These are phyloP conservation scores for Uloborus plumipes DNA, from an alignment of 2,888 invertebrate species.

Conservation along the genomic window DNA sequence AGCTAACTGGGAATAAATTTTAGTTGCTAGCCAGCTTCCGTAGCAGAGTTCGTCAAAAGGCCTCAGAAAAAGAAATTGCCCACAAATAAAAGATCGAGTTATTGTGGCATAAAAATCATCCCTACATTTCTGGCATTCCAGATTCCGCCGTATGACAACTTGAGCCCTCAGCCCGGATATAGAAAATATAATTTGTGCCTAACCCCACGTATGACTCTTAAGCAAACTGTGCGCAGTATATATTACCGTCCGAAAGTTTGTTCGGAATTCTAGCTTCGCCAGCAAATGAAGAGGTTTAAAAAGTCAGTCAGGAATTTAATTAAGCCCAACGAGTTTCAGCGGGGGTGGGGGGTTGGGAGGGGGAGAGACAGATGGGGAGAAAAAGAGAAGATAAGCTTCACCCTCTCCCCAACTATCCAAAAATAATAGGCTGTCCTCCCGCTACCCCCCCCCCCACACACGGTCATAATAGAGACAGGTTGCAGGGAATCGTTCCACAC, in stretches of 20 bases:
- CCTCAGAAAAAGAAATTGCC: too few species aligned
- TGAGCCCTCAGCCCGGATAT: too few species aligned
- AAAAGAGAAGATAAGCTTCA: background rate
- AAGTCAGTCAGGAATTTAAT: conserved; percentile 55
- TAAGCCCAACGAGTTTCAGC: conserved; percentile 37
- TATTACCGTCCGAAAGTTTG: conserved; percentile 10
- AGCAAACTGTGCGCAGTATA: conserved; percentile 24
- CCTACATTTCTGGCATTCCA: too few species aligned
- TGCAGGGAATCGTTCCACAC: conserved; percentile 6
- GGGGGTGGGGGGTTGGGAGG: background rate
- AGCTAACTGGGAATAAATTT: too few species aligned
- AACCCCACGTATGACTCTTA: conserved; percentile 6
- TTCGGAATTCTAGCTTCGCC: conserved; percentile 11
- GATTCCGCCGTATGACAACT: too few species aligned
- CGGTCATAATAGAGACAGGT: conserved; percentile 4
- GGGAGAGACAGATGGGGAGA: conserved; percentile 16
- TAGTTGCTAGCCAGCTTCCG: too few species aligned
- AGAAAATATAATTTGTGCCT: conserved; percentile 3
- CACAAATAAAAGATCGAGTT: too few species aligned
- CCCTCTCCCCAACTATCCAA: conserved; percentile 9
- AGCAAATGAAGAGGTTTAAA: conserved; percentile 56
- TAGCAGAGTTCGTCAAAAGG: too few species aligned
- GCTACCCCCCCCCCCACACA: background rate
- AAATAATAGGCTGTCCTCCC: conserved; percentile 28
- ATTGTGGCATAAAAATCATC: too few species aligned